Evolutionary conservation across 2,888 invertebrate species (phyloP).

Genomic region (Eutolmus rufibarbis): DNA sequence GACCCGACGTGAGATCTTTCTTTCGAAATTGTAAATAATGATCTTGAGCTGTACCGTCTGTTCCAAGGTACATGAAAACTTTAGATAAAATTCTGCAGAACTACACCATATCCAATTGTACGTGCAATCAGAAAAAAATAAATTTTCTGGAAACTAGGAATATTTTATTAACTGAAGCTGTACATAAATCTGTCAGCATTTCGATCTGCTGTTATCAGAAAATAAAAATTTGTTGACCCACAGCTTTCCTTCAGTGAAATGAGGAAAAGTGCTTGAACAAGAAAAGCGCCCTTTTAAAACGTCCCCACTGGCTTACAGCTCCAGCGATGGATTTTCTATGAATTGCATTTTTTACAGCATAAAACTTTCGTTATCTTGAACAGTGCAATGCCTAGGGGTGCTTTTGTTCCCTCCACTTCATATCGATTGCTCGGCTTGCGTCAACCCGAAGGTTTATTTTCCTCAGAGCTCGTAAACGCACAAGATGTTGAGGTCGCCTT

Average conservation of each 20-base stretch:
- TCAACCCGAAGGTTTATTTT: not conserved
- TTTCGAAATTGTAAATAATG: no score
- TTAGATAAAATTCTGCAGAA: no score
- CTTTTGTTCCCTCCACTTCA: not conserved
- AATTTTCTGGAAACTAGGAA: no score
- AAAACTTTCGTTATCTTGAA: not conserved
- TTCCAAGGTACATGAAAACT: no score
- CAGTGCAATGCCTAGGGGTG: not conserved
- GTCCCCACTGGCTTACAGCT: not conserved
- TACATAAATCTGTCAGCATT: not conserved
- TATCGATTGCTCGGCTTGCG: not conserved
- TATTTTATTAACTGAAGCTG: no score
- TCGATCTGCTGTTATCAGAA: not conserved
- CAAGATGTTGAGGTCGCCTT: not conserved
- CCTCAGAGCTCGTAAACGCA: not conserved
- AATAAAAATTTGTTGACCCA: not conserved
- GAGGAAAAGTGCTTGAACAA: not conserved
- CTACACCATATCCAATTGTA: no score
- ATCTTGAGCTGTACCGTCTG: no score
- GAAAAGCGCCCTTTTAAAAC: not conserved
- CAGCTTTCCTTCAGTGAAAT: not conserved
- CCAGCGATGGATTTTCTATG: not conserved
- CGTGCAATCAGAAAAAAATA: no score
- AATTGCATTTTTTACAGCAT: not conserved
- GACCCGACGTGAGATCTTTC: no score